Base-by-base conservation (phyloP, 2,888 invertebrate genomes). In the Drosophila tanythrix region DNA sequence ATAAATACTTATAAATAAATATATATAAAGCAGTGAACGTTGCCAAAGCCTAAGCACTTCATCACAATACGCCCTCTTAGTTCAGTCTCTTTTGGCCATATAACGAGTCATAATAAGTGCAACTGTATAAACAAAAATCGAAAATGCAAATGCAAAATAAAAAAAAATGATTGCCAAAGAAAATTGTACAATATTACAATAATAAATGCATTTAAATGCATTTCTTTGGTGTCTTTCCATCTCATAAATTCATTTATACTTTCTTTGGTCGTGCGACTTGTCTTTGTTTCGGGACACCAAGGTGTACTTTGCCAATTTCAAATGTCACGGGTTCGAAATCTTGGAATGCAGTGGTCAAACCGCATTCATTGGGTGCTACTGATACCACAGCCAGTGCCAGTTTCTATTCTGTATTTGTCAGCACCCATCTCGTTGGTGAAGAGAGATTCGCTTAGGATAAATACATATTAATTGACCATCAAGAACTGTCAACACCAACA, bases 391-490 rank as follows among this genome's bases (percentile, higher is more conserved):
- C 66, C 74, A 67, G 64, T 68, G 77, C 46, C 76, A 67, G 62
- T 29, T 59, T 46, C 35, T 51, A 51, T 67, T 18, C 38, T 55
- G 50, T 67, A n/a, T 38, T 13, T 74, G 67, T 76, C 66, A 60
- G 40, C 65, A 48, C 55, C 65, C 56, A 56, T 60, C 63, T 55
- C 27, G 29, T 43, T 48, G 59, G 65, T 66, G 59, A 53, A 51
- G 64, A 70, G 57, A 67, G 56, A 66, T 79, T 66, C 69, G 36
- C 63, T 79, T 70, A 57, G 55, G 64, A 70, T 81, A 76, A 79
- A 79, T 79, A 80, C 81, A 75, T 81, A 83, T 83, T 81, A 76
- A 81, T 77, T 76, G 83, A 83, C 81, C 81, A 81, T 80, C 80
- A 80, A 74, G 68, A 82, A 48, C 79, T 82, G 79, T 82, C 82